Evolutionary conservation across 2,797 vertebrate species (phyloP).

Genomic region (Pseudocheirus occidentalis): DNA sequence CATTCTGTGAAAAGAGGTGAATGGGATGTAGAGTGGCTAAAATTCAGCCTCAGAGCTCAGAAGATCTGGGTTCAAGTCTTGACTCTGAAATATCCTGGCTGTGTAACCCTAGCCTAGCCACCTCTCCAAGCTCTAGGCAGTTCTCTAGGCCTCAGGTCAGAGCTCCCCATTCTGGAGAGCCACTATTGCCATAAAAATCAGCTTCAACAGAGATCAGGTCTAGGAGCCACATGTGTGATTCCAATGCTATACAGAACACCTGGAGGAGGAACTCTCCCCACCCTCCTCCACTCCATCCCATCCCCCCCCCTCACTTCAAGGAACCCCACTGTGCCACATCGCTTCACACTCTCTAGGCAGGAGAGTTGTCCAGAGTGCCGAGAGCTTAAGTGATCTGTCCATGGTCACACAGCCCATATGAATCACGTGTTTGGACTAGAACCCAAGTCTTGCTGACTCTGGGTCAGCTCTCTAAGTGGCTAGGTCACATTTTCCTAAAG

Average conservation of each 20-base stretch:
- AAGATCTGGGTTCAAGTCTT: neutral
- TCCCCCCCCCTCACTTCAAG: accelerated
- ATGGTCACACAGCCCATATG: neutral
- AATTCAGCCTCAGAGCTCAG: neutral
- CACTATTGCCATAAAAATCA: no score
- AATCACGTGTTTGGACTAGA: neutral
- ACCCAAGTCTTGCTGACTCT: neutral
- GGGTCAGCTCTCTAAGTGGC: neutral
- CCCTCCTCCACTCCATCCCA: no score
- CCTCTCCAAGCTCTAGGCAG: neutral
- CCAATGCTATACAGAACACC: neutral
- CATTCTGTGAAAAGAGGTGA: neutral
- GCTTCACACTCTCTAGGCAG: neutral
- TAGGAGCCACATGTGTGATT: neutral
- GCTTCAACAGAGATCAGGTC: neutral
- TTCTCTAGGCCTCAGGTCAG: neutral
- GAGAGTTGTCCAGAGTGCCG: neutral
- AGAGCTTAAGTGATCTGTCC: neutral
- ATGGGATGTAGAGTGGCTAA: neutral
- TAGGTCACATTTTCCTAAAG: neutral
- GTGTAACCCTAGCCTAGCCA: neutral
- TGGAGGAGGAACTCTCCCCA: neutral
- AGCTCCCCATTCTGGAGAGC: neutral
- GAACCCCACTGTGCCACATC: neutral
- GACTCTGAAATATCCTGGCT: neutral